Evolutionary conservation across 2,797 vertebrate genomes (phyloP).

Genomic region (Odontamblyopus lacepedii): DNA sequence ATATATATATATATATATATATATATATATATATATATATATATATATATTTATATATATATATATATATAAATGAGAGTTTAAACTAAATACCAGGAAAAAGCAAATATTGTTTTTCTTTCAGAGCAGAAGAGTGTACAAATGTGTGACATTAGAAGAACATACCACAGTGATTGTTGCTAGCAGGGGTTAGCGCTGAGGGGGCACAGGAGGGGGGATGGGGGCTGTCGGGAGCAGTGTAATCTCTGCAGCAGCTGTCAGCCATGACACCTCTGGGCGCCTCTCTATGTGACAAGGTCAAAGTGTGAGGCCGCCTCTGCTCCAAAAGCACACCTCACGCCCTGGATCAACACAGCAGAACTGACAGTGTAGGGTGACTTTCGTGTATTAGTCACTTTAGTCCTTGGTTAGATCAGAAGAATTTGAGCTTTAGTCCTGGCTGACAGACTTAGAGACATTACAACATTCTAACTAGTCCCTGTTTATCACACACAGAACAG

Average conservation of each 20-base stretch:
- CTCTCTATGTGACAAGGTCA: conserved; percentile 52
- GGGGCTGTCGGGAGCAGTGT: conserved; percentile 15
- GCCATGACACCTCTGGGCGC: conserved; percentile 41
- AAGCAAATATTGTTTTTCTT: neutral
- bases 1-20: no score
- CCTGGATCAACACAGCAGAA: neutral
- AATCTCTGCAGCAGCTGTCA: conserved; percentile 40
- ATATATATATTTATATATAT: no score
- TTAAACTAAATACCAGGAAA: no score
- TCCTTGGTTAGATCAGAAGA: neutral
- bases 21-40: no score
- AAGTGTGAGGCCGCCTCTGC: conserved; percentile 20
- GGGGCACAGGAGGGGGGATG: conserved; percentile 1
- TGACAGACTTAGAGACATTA: no score
- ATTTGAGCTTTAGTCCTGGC: no score
- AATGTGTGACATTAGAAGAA: neutral
- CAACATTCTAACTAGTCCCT: no score
- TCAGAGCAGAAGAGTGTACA: neutral
- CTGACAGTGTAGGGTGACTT: neutral
- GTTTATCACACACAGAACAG: no score
- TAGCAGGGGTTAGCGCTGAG: neutral
- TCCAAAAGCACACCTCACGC: conserved; percentile 26
- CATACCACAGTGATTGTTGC: neutral
- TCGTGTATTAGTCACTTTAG: neutral
- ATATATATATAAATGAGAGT: no score